phyloP scores from a whole-genome alignment of 2,888 invertebrate species.

The Cephus rjabovi region DNA sequence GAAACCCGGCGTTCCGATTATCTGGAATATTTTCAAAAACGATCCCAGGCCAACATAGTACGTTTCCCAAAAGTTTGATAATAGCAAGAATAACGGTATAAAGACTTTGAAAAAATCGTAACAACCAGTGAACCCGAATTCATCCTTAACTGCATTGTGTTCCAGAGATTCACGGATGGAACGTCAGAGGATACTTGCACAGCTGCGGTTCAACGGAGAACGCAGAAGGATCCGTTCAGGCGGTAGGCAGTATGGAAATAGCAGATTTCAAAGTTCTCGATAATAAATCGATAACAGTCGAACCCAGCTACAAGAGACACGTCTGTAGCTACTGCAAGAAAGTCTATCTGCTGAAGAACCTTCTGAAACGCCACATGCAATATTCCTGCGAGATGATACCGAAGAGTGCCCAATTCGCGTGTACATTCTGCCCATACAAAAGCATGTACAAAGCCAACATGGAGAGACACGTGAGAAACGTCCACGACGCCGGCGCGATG shows the following conservation, averaged over 20 bases:
- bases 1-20: too few relatives aligned
- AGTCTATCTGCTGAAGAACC: constrained; percentile 39
- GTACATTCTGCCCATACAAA: constrained; percentile 44
- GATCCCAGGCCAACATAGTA: too few relatives aligned
- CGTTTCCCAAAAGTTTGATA: too few relatives aligned
- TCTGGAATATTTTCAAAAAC: too few relatives aligned
- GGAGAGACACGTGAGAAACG: constrained; percentile 41
- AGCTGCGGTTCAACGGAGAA: background rate
- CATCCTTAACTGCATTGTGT: constrained; percentile 29
- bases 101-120: too few relatives aligned
- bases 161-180: constrained; percentile 36
- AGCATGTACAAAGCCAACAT: constrained; percentile 51
- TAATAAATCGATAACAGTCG: background rate
- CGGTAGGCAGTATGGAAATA: background rate
- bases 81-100: too few relatives aligned
- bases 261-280: constrained; percentile 18
- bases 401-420: constrained; percentile 13
- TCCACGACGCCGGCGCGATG: constrained; percentile 46
- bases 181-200: constrained; percentile 8
- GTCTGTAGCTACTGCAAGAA: constrained; percentile 50
- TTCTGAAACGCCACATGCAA: constrained; percentile 49
- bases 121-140: background rate
- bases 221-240: background rate
- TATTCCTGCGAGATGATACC: constrained; percentile 48
- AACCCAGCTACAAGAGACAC: constrained; percentile 36